These are phyloP conservation scores for Eucera pruinosa DNA, from an alignment of 2,888 invertebrate genomes.

Conservation along the genomic window DNA sequence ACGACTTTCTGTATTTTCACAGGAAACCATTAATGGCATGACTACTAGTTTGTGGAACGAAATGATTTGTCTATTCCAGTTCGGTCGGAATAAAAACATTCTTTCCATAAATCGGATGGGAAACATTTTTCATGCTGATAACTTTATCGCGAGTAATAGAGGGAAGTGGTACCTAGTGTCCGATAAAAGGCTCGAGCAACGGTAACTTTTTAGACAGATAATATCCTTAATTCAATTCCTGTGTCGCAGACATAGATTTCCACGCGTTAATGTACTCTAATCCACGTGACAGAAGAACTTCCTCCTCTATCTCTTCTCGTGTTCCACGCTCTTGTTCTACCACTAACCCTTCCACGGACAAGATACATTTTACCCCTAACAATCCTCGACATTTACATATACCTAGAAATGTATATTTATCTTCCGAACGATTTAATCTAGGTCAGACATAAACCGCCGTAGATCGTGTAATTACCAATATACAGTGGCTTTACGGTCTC, in stretches of 20 bases:
- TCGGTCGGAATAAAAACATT: neutral
- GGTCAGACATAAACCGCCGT: conserved; percentile 4
- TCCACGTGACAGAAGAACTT: conserved; percentile 3
- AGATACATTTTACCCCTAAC: conserved; percentile 31
- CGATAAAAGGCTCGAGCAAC: conserved; percentile 19
- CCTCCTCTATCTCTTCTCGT: conserved; percentile 18
- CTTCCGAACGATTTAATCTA: conserved; percentile 16
- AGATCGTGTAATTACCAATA: conserved; percentile 16
- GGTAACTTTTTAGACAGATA: conserved; percentile 23
- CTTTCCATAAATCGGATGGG: neutral
- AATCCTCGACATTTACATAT: neutral
- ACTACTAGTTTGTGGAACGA: too few species aligned
- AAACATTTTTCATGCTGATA: conserved; percentile 17
- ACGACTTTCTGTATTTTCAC: too few species aligned
- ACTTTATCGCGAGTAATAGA: conserved; percentile 1
- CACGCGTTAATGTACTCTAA: conserved; percentile 23
- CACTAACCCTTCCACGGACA: conserved; percentile 5
- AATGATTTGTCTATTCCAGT: too few species aligned
- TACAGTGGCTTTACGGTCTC: neutral
- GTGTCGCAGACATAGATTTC: conserved; percentile 18
- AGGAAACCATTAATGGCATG: too few species aligned
- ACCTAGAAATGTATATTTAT: conserved; percentile 24
- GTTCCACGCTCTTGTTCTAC: neutral
- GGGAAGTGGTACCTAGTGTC: neutral
- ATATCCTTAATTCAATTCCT: conserved; percentile 32